Base-by-base conservation (phyloP, 2,888 invertebrate species). In the Mechanitis messenoides region DNA sequence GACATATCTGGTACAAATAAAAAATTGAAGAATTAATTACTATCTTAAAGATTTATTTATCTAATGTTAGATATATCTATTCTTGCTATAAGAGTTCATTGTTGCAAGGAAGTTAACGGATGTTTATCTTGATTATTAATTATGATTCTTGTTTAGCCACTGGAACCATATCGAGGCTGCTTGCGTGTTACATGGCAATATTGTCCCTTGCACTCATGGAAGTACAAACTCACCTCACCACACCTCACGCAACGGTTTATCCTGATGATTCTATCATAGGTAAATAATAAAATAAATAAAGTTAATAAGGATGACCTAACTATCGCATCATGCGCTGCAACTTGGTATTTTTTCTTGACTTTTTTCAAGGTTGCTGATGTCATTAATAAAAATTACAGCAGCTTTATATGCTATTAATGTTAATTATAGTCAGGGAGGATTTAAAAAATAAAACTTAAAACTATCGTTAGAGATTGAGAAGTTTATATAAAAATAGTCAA, bases 101-200 rank as follows among this genome's bases (percentile, higher is more conserved):
- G 65, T 61, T 53, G 55, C 57, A 55, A 58, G 68, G 71, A 72
- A 71, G 55, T 64, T 69, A 69, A 69, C 72, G 73, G 74, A 74
- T 72, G 72, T 69, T 68, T 74, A 72, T 77, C 74, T 72, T 71
- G 71, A 73, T 76, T 72, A 76, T 75, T 76, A 76, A 42, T 42
- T 7, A 42, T 42, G 3, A 35, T 78, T 77, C 75, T 76, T 73
- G 75, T 71, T 74, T 74, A 76, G 69, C 72, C 74, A 76, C 69
- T 72, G 76, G 75, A 76, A 77, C 76, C 74, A 78, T 76, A 75
- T 75, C 77, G 75, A 76, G 76, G 78, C 67, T 75, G 63, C 65
- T 76, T 74, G 77, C 78, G 74, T 76, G 77, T 62, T 71, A 76
- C 73, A 75, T 76, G 72, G 72, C 73, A 75, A 74, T 74, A 69